Evolutionary conservation across 2,113 vertebrate genomes (phyloP), one percentile per base, ranked within the genome.

Genomic region (Suncus etruscus): DNA sequence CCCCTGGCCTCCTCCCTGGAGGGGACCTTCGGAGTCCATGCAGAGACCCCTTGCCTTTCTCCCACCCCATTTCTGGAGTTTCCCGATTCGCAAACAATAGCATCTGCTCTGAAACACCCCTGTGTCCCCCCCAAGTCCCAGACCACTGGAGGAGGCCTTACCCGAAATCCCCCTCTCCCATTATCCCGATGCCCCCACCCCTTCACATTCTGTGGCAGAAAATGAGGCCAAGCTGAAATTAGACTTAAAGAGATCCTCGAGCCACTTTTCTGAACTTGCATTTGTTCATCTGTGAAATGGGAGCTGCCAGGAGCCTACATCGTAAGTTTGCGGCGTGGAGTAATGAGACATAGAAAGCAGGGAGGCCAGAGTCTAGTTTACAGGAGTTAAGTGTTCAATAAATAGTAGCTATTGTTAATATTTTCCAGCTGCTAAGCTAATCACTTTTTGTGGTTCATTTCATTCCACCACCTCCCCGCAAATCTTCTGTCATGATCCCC

Each of bases 1-100:
- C 92, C 90, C 80, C 87, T 89, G 89, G 92, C 95, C 91, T 93
- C 54, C 77, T 95, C 83, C 91, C 76, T 85, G 81, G 92, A 94
- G 83, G 96, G 76, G 27, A 45, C 74, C 79, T 94, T 91, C 90
- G 51, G 85, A 54, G 68, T 69, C 74, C 89, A 74, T 70, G 89
- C 51, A 1, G 84, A 91, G 86, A 86, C 65, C 54, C 83, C 32
- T 83, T 85, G 89, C 83, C 87, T 79, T 82, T 76, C 61, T 92
- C 87, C 82, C 47, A 83, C 79, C 45, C 84, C 50, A 20, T 77
- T 84, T 70, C 88, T 63, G 68, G 72, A 88, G 73, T 80, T 81
- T 74, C 61, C 29, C 61, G 20, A 31, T 93, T 83, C 75, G 89
- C 66, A 80, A 63, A 93, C 79, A 83, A 84, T 87, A 73, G 65